Evolutionary conservation across 2,888 invertebrate species (phyloP).

Genomic region (Lottia gigantea): DNA sequence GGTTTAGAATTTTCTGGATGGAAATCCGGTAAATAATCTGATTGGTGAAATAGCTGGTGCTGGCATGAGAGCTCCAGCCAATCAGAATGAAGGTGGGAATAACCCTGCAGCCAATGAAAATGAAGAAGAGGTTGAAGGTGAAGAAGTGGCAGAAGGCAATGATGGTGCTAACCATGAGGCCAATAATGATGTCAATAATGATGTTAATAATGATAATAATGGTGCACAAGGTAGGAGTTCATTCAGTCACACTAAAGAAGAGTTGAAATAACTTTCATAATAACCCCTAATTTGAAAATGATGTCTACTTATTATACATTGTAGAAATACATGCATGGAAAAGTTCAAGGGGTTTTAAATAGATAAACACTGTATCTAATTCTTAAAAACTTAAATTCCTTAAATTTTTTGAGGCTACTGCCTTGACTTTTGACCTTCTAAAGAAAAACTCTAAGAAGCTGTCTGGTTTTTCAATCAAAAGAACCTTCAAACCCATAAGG

Average conservation of each 20-base stretch:
- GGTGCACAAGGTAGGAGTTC: constrained; percentile 61
- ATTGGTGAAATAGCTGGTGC: constrained; percentile 52
- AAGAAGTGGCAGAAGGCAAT: constrained; percentile 54
- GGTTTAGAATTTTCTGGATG: constrained; percentile 51
- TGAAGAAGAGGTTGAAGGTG: constrained; percentile 39
- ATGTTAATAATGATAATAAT: constrained; percentile 57
- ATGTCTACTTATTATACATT: too few species aligned
- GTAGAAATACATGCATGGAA: too few species aligned
- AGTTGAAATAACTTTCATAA: too few species aligned
- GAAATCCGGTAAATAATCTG: constrained; percentile 52
- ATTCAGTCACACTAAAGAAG: too few species aligned
- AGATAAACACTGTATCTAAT: too few species aligned
- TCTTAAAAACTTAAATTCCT: too few species aligned
- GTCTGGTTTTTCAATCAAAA: too few species aligned
- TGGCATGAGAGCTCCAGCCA: constrained; percentile 44
- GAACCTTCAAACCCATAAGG: background rate
- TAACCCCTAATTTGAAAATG: too few species aligned
- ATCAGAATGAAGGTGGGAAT: constrained; percentile 46
- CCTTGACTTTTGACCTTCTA: too few species aligned
- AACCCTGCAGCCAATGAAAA: constrained; percentile 31
- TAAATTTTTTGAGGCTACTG: too few species aligned
- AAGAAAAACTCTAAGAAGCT: too few species aligned
- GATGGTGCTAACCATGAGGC: constrained; percentile 38
- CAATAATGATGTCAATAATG: constrained; percentile 34
- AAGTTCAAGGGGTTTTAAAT: too few species aligned